phyloP scores from a whole-genome alignment of 2,888 invertebrate genomes.

The Ischnus inquisitorius region DNA sequence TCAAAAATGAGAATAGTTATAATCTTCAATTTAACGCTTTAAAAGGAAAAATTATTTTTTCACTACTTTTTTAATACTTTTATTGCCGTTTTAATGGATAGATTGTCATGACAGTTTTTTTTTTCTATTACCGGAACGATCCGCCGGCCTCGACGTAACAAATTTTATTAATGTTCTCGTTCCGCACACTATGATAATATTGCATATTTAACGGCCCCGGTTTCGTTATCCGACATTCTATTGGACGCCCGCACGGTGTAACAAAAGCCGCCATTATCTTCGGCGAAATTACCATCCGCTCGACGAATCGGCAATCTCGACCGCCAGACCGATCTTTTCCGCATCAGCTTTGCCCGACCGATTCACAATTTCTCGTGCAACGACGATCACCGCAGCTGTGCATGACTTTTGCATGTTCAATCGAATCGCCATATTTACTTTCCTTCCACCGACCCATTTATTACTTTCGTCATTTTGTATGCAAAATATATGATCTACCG shows the following conservation, averaged over 20 bases:
- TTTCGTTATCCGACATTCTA: not conserved
- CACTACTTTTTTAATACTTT: not conserved
- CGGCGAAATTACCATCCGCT: not conserved
- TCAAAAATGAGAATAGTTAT: too few relatives aligned
- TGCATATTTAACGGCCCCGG: not conserved
- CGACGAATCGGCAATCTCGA: not conserved
- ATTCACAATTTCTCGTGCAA: not conserved
- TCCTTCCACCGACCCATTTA: too few relatives aligned
- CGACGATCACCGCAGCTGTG: not conserved
- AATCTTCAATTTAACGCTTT: too few relatives aligned
- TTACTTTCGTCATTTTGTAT: too few relatives aligned
- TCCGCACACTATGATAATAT: too few relatives aligned
- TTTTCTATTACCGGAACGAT: too few relatives aligned
- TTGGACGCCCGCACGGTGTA: not conserved
- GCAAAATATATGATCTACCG: not conserved
- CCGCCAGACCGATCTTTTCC: not conserved
- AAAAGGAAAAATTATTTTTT: not conserved
- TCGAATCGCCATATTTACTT: too few relatives aligned
- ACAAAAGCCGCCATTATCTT: conserved; percentile 9
- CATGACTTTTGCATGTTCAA: too few relatives aligned
- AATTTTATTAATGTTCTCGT: too few relatives aligned
- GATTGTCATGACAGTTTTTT: too few relatives aligned
- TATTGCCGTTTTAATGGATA: too few relatives aligned
- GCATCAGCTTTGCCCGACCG: conserved; percentile 9
- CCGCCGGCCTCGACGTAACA: too few relatives aligned